Conservation (phyloP, 2,113 vertebrate genomes). For the Scomber scombrus region DNA sequence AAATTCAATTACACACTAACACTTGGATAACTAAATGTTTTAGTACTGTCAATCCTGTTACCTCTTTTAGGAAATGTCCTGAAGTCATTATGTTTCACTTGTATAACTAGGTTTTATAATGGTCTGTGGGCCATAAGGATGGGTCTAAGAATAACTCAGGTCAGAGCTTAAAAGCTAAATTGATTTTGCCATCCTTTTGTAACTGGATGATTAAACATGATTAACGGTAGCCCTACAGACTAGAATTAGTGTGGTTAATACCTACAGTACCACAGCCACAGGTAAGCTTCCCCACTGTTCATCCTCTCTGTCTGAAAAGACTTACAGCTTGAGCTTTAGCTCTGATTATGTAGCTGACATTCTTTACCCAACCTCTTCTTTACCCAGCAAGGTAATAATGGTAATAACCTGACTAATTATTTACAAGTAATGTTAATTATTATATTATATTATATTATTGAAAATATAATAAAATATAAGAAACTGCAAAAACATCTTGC, state of each 20-base stretch:
- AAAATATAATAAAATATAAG: too few relatives aligned
- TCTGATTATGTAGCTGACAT: neutral
- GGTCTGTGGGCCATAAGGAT: neutral
- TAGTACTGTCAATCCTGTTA: neutral
- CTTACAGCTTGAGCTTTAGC: neutral
- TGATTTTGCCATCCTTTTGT: slow-evolving; percentile 39
- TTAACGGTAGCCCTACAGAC: slow-evolving; percentile 31
- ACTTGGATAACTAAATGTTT: too few relatives aligned
- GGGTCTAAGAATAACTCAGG: slow-evolving; percentile 51
- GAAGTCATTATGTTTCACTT: slow-evolving; percentile 7
- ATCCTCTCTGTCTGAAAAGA: slow-evolving; percentile 5
- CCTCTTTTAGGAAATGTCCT: neutral
- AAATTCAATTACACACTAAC: too few relatives aligned
- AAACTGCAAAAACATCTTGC: too few relatives aligned
- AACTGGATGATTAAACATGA: slow-evolving; percentile 20
- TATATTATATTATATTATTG: too few relatives aligned
- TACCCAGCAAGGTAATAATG: neutral
- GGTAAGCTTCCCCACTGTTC: slow-evolving; percentile 19
- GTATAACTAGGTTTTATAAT: slow-evolving; percentile 47
- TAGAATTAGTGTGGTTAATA: slow-evolving; percentile 51
- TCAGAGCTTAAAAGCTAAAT: slow-evolving; percentile 60
- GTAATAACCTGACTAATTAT: neutral
- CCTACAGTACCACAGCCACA: neutral
- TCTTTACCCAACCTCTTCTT: neutral
- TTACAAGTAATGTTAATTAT: too few relatives aligned